Base-by-base conservation (phyloP, 1,140 invertebrate genomes). In the Campoletis sonorensis region DNA sequence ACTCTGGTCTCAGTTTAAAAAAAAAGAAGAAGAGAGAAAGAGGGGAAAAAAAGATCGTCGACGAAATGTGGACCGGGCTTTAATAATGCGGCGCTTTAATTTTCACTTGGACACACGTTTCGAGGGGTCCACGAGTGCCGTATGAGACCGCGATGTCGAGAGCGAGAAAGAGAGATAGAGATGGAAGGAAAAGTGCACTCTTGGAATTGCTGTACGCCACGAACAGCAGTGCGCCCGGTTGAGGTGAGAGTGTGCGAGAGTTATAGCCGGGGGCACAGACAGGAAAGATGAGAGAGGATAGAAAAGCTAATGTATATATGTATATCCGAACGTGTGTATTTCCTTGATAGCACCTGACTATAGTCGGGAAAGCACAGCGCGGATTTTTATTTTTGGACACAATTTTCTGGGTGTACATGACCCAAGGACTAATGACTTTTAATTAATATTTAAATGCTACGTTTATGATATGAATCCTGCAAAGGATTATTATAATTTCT, bases 31-130 rank as follows among this genome's bases (percentile, higher is more conserved):
- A 7, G 54, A 58, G 1, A 58, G 8, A 67, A 67, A 67, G 37
- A 77, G 21, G 1, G 21, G 8, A 67, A 67, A 67, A 61, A 77
- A 64, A 27, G 40, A 5, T 45, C 75, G 75, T 33, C n/a, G 23
- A 58, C 30, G 75, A 16, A 77, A 77, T 77, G 75, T 77, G 54
- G 75, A 77, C 54, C 75, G 75, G 75, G 30, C 54, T 77, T 77
- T 77, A 77, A 77, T 77, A 77, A 77, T 77, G 75, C 75, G 75
- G 75, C 54, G 75, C 75, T 77, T 77, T 77, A 77, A 77, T 77
- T 77, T 77, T 77, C 75, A 77, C 75, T 77, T 77, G 75, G 75
- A 77, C 75, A 77, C 75, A 77, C 54, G 51, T 77, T 64, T 77
- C 30, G 75, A 77, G 54, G 75, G 54, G 16, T 64, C 23, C 18